Conservation (phyloP, 1,140 invertebrate species). For the Reticulitermes speratus region DNA sequence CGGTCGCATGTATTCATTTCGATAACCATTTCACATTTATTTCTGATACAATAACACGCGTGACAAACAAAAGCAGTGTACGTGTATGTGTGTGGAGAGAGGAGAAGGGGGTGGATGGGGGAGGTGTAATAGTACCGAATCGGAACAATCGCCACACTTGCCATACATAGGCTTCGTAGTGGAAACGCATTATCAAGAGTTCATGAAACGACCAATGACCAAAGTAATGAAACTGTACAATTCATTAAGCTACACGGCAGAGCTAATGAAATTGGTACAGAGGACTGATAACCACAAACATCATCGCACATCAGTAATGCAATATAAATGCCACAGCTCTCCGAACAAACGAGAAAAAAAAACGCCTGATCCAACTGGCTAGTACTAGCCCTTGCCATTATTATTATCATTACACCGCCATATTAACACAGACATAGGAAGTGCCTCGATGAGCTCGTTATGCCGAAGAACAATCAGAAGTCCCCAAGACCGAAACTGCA, state of each 20-base stretch:
- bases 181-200: slow-evolving; percentile 19
- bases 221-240: slow-evolving; percentile 3
- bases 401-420: background rate
- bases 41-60: background rate
- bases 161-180: background rate
- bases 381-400: background rate
- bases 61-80: background rate
- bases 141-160: background rate
- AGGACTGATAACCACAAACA: slow-evolving; percentile 15
- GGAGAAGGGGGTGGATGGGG: background rate
- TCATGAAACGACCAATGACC: background rate
- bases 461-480: too few relatives aligned
- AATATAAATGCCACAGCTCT: slow-evolving; percentile 12
- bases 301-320: slow-evolving; percentile 3
- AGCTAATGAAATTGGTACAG: slow-evolving; percentile 19
- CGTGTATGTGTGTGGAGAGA: background rate
- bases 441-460: background rate
- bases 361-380: background rate
- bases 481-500: background rate
- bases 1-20: background rate
- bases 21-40: slow-evolving; percentile 1
- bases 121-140: background rate
- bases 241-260: background rate
- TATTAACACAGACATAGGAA: background rate
- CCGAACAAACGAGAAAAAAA: background rate